Conservation (phyloP, 2,113 vertebrate species). For the Crotalus horridus region DNA sequence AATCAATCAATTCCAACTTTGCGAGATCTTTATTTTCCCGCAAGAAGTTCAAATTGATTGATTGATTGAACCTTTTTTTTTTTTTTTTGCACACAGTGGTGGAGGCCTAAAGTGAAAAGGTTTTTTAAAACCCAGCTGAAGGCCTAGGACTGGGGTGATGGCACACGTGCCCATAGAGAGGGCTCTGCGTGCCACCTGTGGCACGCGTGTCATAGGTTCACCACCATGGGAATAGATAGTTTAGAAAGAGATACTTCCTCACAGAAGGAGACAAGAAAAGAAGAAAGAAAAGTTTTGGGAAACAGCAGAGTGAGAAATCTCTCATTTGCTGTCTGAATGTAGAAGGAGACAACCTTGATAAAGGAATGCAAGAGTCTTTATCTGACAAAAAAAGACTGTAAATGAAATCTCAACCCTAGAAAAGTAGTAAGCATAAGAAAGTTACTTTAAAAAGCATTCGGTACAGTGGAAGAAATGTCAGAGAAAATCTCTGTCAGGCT, state of each 20-base stretch:
- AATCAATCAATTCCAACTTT: too few species aligned
- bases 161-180: too few species aligned
- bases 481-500: neutral
- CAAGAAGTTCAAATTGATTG: too few species aligned
- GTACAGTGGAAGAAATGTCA: neutral
- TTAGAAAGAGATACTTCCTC: neutral
- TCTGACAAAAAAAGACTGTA: neutral
- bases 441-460: neutral
- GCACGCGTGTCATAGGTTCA: too few species aligned
- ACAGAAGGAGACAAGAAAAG: neutral
- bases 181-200: too few species aligned
- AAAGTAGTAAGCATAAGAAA: neutral
- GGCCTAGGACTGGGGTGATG: too few species aligned
- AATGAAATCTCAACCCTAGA: neutral
- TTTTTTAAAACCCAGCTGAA: too few species aligned
- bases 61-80: too few species aligned
- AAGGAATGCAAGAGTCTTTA: neutral
- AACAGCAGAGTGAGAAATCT: neutral
- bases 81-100: too few species aligned
- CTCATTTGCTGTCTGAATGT: neutral
- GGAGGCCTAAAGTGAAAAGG: too few species aligned
- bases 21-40: too few species aligned
- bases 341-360: neutral
- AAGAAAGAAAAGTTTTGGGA: neutral
- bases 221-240: neutral